These are phyloP conservation scores for Hystrix cristata DNA, from an alignment of 2,113 vertebrate genomes.

Conservation along the genomic window DNA sequence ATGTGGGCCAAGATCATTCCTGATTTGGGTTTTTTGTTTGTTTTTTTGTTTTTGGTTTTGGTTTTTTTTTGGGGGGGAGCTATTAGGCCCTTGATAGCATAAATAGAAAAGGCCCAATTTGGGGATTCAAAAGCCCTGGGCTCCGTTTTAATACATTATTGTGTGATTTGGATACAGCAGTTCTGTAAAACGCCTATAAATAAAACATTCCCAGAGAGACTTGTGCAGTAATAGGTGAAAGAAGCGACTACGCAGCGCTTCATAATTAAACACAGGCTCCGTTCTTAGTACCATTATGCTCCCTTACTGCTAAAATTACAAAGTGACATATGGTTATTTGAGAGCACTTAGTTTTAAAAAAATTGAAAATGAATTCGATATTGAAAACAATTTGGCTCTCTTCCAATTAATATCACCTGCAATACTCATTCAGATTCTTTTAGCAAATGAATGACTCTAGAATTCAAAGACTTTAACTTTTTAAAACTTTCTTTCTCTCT, in stretches of 20 bases:
- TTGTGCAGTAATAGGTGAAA: not conserved
- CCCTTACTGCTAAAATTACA: not conserved
- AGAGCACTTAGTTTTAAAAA: not conserved
- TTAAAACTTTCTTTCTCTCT: not conserved
- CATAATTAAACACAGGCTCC: not conserved
- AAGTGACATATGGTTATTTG: not conserved
- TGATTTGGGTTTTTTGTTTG: not conserved
- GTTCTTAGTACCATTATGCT: not conserved
- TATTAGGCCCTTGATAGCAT: not conserved
- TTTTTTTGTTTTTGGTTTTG: not conserved
- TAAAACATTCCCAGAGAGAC: not conserved
- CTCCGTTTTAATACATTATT: not conserved
- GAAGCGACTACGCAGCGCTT: too few relatives aligned
- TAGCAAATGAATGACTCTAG: not conserved
- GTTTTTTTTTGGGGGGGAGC: not conserved
- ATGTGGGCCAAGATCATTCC: not conserved
- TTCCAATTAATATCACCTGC: not conserved
- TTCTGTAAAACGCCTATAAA: not conserved
- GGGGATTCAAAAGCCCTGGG: not conserved
- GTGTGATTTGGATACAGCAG: not conserved
- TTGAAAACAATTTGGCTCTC: not conserved
- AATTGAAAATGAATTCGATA: conserved; percentile 10
- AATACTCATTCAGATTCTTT: not conserved
- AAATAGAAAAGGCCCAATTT: not conserved
- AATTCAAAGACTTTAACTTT: not conserved